A percentile compares a stretch with the other conserved stretches of the same genome.
These are phyloP conservation scores for Drosophila demipolita DNA, from an alignment of 2,888 invertebrate species.

Conservation along the genomic window DNA sequence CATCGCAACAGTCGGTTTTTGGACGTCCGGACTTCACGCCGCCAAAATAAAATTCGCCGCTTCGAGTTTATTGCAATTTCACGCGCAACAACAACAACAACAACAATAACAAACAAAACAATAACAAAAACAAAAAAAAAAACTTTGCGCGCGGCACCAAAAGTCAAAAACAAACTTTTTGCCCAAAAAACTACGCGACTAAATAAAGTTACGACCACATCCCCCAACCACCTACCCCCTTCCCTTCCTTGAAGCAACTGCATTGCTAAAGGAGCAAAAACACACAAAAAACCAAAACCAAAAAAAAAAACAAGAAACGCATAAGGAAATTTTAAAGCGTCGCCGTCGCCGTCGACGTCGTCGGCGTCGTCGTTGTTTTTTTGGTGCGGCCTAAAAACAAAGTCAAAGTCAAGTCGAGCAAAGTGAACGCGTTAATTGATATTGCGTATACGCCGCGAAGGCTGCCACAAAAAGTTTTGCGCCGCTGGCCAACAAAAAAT, in stretches of 20 bases:
- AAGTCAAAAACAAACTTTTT: constrained; percentile 62
- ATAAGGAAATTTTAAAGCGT: constrained; percentile 36
- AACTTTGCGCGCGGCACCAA: constrained; percentile 53
- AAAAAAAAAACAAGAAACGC: constrained; percentile 4
- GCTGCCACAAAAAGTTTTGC: constrained; percentile 27
- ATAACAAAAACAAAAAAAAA: constrained; percentile 24
- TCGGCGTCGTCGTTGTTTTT: constrained; percentile 16
- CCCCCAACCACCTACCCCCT: neutral
- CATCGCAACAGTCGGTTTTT: constrained; percentile 80
- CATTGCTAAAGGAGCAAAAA: constrained; percentile 16
- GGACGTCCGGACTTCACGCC: constrained; percentile 80
- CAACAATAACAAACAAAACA: constrained; percentile 20
- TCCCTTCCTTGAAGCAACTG: neutral
- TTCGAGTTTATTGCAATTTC: constrained; percentile 63
- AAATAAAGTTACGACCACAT: constrained; percentile 37
- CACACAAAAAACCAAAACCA: neutral
- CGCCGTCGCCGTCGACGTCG: constrained; percentile 26
- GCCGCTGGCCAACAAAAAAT: constrained; percentile 14
- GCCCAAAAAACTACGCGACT: constrained; percentile 52
- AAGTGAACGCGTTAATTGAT: constrained; percentile 67
- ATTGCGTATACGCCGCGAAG: constrained; percentile 64
- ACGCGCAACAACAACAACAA: constrained; percentile 41
- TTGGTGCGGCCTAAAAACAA: constrained; percentile 43
- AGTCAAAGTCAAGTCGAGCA: constrained; percentile 54
- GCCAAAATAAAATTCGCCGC: constrained; percentile 66